Evolutionary conservation across 37 sponge, comb jelly and placozoan genomes (phyloP).

Genomic region (Axinella damicornis): DNA sequence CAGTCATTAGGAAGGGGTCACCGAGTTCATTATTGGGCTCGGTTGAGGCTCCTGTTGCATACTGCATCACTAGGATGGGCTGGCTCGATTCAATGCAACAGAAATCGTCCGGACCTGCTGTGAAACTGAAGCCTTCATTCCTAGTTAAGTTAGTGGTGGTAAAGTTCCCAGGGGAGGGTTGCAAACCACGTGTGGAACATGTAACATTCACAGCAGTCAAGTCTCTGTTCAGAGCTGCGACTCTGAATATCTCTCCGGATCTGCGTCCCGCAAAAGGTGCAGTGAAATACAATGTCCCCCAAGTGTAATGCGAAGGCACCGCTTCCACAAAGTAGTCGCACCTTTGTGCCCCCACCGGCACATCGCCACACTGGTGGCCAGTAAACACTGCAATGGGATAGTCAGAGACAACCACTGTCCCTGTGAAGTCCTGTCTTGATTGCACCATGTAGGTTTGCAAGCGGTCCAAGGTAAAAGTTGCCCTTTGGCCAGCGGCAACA

Average conservation of each 20-base stretch:
- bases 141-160: too few species aligned
- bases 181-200: too few species aligned
- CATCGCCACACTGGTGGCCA: constrained; percentile 15
- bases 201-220: too few species aligned
- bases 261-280: too few species aligned
- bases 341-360: background rate
- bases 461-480: background rate
- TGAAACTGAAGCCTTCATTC: background rate
- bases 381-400: constrained; percentile 5
- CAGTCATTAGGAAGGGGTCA: constrained; percentile 49
- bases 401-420: background rate
- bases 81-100: constrained; percentile 39
- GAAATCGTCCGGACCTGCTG: constrained; percentile 2
- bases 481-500: background rate
- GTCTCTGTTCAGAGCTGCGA: too few species aligned
- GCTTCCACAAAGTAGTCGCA: constrained; percentile 3
- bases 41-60: constrained; percentile 28
- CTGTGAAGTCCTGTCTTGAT: background rate
- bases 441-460: background rate
- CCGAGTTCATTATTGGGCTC: constrained; percentile 20
- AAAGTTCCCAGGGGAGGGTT: too few species aligned
- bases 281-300: background rate
- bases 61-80: constrained; percentile 47
- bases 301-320: background rate
- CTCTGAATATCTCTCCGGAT: too few species aligned